Percentiles rank a stretch among this genome's conserved stretches.
These are phyloP conservation scores for Hoplostethus mediterraneus DNA, from an alignment of 2,797 vertebrate genomes.

Conservation along the genomic window DNA sequence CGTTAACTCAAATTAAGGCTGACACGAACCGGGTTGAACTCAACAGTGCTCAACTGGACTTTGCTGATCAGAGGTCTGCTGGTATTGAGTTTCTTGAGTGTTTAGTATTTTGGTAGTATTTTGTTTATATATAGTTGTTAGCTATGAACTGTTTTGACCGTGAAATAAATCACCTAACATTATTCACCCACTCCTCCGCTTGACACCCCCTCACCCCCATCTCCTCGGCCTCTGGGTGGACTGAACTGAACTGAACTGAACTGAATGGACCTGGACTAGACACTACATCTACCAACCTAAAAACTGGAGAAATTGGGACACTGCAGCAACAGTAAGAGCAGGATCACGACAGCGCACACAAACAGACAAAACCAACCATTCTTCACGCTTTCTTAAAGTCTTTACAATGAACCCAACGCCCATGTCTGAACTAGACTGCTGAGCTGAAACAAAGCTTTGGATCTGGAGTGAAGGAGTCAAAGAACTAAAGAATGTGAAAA, in stretches of 20 bases:
- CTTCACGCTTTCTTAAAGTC: background rate
- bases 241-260: too few relatives aligned
- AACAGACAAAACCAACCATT: conserved; percentile 26
- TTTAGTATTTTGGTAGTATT: too few relatives aligned
- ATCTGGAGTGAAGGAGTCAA: too few relatives aligned
- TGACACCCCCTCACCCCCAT: background rate
- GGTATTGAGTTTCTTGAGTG: too few relatives aligned
- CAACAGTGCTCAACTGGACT: conserved; percentile 22
- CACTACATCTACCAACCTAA: too few relatives aligned
- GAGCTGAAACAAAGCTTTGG: conserved; percentile 5
- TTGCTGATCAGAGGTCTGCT: background rate
- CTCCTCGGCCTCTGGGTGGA: background rate
- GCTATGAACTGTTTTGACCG: too few relatives aligned
- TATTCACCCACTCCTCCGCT: background rate
- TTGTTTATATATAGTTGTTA: too few relatives aligned
- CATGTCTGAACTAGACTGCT: conserved; percentile 16
- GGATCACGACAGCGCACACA: background rate
- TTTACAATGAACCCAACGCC: conserved; percentile 21
- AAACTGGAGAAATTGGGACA: conserved; percentile 4
- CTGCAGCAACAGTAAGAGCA: background rate
- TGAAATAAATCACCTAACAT: too few relatives aligned
- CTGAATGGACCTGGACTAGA: too few relatives aligned
- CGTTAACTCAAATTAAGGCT: conserved; percentile 41
- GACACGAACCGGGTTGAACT: conserved; percentile 64
- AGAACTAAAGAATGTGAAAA: too few relatives aligned